A percentile compares a stretch with the other conserved stretches of the same genome.
phyloP scores from a whole-genome alignment of 2,113 vertebrate genomes.

The Rhabdomys dilectus region DNA sequence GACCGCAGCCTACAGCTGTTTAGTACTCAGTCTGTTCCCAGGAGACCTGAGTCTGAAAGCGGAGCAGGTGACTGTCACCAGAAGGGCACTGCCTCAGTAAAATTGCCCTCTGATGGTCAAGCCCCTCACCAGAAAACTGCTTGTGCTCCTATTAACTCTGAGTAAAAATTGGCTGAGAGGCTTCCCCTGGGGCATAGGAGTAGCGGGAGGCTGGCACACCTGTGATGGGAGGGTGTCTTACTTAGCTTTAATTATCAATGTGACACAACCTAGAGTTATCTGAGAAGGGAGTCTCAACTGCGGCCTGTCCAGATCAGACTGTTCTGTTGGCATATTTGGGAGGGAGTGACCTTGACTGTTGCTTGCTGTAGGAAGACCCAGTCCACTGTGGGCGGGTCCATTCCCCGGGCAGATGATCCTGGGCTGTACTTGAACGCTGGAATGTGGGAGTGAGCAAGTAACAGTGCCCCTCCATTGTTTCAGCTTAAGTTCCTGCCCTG shows the following conservation, averaged over 20 bases:
- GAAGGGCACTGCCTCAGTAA: not conserved
- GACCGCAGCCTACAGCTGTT: rapidly evolving
- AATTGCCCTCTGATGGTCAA: too few species aligned
- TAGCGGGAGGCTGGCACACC: rapidly evolving
- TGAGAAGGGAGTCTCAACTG: too few species aligned
- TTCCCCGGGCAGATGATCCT: not conserved
- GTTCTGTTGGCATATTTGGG: not conserved
- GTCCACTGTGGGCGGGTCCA: not conserved
- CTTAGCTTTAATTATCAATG: not conserved
- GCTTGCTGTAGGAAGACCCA: not conserved
- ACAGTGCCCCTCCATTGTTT: not conserved
- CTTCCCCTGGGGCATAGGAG: not conserved
- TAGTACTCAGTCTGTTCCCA: not conserved
- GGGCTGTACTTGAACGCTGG: not conserved
- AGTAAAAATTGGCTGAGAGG: not conserved
- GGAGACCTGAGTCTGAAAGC: not conserved
- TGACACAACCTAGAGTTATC: not conserved
- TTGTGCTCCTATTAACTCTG: too few species aligned
- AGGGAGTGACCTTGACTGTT: not conserved
- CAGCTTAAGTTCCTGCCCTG: not conserved
- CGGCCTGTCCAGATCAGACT: not conserved
- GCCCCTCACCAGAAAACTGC: not conserved
- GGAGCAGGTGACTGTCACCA: rapidly evolving
- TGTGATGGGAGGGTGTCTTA: not conserved
- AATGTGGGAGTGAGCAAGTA: not conserved